Base-by-base conservation (phyloP, 2,113 vertebrate species). In the Setophaga coronata region DNA sequence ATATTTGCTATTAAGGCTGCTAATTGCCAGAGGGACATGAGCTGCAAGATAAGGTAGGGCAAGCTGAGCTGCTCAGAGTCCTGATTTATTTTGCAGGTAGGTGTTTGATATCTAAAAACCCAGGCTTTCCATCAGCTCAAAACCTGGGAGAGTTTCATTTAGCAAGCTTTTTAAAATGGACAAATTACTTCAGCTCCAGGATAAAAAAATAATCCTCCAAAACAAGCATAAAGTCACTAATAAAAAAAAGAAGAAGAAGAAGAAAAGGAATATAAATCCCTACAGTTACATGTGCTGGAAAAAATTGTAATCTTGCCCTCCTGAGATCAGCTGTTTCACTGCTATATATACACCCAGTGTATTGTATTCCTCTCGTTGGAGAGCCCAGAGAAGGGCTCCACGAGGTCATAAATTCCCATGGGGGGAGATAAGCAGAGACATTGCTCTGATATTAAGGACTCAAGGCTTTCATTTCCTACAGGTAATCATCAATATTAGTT, bases 301-400 rank as follows among this genome's bases (percentile, higher is more conserved):
- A 97, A 97, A 84, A 97, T 92, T 9, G 96, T 90, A 96, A 92
- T 95, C 95, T 96, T 89, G 92, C 34, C 72, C 64, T 48, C 33
- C 76, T 7, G 58, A 43, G 84, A 93, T 97, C 97, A 97, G 97
- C 97, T 97, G 97, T 97, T 97, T 95, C 0, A 2, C 61, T 94
- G 83, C 96, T 97, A 96, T 97, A 95, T 96, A 96, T 93, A 92
- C 90, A 53, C 51, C 57, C 94, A 57, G 90, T 50, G 14, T 90
- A 81, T 93, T 97, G 86, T 97, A 93, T 95, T 96, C 67, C 93
- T 95, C 89, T 50, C 29, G 7, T 25, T 47, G 26, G 54, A 95
- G 65, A 84, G 91, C 36, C 82, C 3, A 1, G 85, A 90, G 58
- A 65, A 96, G 85, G 78, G 71, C 96, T 98, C 95, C 42, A 26